phyloP scores from a whole-genome alignment of 2,888 invertebrate species.

The Phorcus lineatus region DNA sequence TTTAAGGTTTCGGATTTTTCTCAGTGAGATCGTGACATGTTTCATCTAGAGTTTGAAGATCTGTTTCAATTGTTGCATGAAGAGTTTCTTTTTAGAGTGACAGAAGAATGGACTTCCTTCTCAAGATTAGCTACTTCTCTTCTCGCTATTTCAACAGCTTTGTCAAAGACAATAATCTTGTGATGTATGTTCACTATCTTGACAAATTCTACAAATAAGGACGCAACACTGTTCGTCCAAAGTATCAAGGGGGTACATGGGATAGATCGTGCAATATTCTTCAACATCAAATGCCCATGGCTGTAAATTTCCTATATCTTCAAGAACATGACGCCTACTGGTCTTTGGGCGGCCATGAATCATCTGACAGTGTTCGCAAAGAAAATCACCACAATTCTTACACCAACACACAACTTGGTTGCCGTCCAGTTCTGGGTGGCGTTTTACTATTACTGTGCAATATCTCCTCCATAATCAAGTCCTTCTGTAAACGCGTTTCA shows the following conservation, averaged over 20 bases:
- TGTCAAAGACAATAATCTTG: not conserved
- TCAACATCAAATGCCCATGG: not conserved
- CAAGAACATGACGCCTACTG: not conserved
- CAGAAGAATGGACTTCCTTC: not conserved
- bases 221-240: not conserved
- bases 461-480: not conserved
- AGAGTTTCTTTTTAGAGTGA: not conserved
- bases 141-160: not conserved
- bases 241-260: not conserved
- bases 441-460: not conserved
- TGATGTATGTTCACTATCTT: not conserved
- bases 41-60: not conserved
- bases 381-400: not conserved
- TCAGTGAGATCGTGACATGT: not conserved
- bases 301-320: not conserved
- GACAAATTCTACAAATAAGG: not conserved
- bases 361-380: not conserved
- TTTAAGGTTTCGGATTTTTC: not conserved
- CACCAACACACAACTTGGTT: slow-evolving; percentile 13
- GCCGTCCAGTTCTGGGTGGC: not conserved
- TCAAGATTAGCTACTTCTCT: not conserved
- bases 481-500: not conserved
- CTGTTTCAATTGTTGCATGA: not conserved
- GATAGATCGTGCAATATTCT: not conserved
- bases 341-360: not conserved